phyloP scores from a whole-genome alignment of 2,888 invertebrate species.

The Rhogogaster chlorosoma region DNA sequence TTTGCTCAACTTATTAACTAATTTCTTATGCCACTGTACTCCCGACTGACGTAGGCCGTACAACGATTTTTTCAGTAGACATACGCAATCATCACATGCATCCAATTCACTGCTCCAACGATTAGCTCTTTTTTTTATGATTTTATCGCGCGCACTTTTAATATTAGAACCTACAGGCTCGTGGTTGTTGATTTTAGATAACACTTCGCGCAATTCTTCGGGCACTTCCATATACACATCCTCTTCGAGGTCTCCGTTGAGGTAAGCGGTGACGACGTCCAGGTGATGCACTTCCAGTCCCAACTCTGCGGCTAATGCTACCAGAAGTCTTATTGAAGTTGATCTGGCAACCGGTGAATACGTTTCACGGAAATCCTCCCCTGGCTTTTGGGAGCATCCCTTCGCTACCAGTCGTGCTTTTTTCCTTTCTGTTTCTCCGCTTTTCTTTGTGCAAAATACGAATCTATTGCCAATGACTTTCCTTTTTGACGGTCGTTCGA shows the following conservation, averaged over 20 bases:
- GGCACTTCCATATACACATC: neutral
- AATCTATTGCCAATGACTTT: conserved; percentile 52
- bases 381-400: conserved; percentile 53
- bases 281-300: conserved; percentile 54
- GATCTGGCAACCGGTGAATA: conserved; percentile 53
- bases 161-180: neutral
- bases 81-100: conserved; percentile 44
- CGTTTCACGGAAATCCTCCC: conserved; percentile 50
- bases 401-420: conserved; percentile 54
- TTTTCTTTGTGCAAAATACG: conserved; percentile 53
- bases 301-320: conserved; percentile 49
- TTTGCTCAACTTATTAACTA: conserved; percentile 15
- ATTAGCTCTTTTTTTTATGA: conserved; percentile 12
- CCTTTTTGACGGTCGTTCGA: conserved; percentile 28
- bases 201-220: conserved; percentile 18
- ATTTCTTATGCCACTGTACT: conserved; percentile 54
- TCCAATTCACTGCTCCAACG: conserved; percentile 28
- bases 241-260: conserved; percentile 52
- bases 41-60: conserved; percentile 55
- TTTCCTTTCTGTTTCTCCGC: conserved; percentile 4
- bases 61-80: conserved; percentile 51
- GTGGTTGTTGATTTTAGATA: neutral
- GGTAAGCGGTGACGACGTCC: conserved; percentile 54
- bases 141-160: neutral
- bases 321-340: conserved; percentile 51